Evolutionary conservation across 2,113 vertebrate species (phyloP), one percentile per base, ranked within the genome.

Genomic region (Poicephalus gulielmi): DNA sequence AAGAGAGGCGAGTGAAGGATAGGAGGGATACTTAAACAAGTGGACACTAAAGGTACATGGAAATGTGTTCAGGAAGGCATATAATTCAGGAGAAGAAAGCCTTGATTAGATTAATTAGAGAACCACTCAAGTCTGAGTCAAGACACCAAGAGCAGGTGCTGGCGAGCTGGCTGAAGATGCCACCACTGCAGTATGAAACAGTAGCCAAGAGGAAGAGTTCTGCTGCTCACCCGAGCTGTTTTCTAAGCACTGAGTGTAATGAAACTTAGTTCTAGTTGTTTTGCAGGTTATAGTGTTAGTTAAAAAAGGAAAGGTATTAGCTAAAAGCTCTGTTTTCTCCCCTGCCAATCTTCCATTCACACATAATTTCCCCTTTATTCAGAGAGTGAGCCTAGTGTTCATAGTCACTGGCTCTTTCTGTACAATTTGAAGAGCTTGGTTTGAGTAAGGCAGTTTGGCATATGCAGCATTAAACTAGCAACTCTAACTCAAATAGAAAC

Each of bases 321-420:
- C 47, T 71, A n/a, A 17, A 49, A 35, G 6, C 20, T 86, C 31
- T 49, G 0, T 53, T 68, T 78, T 25, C 13, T 57, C 8, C 37
- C 3, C 8, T 63, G 16, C 13, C 23, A 10, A 1, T 64, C 43
- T 63, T 79, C 39, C 31, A 30, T 7, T 17, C 39, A 13, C 25
- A 9, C 4, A 1, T 25, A 25, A 50, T 28, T 83, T 75, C 20
- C 66, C 14, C 31, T 67, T 46, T 4, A 7, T 67, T 81, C 24
- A 30, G 59, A 19, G 33, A 11, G 3, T 23, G 14, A 57, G 71
- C 17, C 35, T 63, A 19, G 52, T 0, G 0, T 37, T 43, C 3
- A 10, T 10, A 5, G 20, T 43, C 30, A 11, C 22, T 57, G 13
- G 47, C 7, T 6, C 13, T n/a, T 24, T 79, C 31, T 46, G 17